These are phyloP conservation scores for Bimastos eiseni DNA, from an alignment of 2,888 invertebrate genomes.

Conservation along the genomic window DNA sequence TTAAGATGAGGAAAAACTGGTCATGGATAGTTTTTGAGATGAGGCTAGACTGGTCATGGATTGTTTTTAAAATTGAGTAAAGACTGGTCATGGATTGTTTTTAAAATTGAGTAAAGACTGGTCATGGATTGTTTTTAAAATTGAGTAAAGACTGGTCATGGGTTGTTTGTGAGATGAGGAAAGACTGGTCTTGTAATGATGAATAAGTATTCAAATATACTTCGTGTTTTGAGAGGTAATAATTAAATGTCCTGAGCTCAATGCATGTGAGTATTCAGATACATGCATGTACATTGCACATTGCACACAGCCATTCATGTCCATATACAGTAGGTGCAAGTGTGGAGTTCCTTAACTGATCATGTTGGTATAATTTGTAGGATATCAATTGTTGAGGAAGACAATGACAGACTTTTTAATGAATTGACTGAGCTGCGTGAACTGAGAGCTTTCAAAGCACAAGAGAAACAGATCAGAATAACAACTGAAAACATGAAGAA, in stretches of 20 bases:
- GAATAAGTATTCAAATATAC: background rate
- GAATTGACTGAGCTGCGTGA: conserved; percentile 49
- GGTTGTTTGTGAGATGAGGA: background rate
- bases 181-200: background rate
- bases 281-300: background rate
- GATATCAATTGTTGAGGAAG: conserved; percentile 50
- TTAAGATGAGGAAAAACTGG: no score
- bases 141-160: background rate
- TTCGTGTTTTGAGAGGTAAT: background rate
- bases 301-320: background rate
- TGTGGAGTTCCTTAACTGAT: background rate
- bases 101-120: no score
- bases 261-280: background rate
- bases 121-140: no score
- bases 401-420: conserved; percentile 52
- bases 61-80: no score
- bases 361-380: conserved; percentile 43
- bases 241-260: no score
- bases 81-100: no score
- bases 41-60: no score
- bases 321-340: no score
- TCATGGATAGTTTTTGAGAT: no score
- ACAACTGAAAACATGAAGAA: conserved; percentile 47
- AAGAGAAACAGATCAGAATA: conserved; percentile 50
- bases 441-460: conserved; percentile 43